Evolutionary conservation across 2,888 invertebrate genomes (phyloP).

Genomic region (Tinea pellionella): DNA sequence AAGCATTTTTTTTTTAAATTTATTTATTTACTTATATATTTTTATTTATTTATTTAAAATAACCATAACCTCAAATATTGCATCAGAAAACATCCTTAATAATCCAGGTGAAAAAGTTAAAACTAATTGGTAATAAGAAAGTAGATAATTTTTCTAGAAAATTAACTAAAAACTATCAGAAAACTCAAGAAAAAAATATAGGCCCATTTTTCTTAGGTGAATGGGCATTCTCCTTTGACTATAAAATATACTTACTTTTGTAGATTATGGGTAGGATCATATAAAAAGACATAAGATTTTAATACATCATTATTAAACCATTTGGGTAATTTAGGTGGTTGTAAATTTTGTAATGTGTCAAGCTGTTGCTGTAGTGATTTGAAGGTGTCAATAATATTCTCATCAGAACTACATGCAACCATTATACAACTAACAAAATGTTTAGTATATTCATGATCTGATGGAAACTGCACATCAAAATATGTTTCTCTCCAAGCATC

Average conservation of each 20-base stretch:
- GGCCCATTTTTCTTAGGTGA: no score
- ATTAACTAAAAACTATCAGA: no score
- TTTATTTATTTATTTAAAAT: no score
- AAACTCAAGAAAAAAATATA: no score
- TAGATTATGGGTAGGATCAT: slow-evolving; percentile 83
- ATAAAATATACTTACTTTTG: slow-evolving; percentile 73
- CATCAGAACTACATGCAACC: slow-evolving; percentile 77
- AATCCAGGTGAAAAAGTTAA: no score
- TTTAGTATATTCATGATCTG: slow-evolving; percentile 96
- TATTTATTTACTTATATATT: no score
- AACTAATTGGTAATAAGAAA: no score
- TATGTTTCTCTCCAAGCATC: slow-evolving; percentile 95
- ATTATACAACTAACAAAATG: slow-evolving; percentile 88
- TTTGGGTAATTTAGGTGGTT: slow-evolving; percentile 83
- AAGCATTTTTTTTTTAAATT: no score
- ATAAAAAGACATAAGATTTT: slow-evolving; percentile 89
- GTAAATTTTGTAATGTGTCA: slow-evolving; percentile 80
- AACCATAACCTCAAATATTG: no score
- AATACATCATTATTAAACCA: slow-evolving; percentile 85
- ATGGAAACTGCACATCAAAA: slow-evolving; percentile 86
- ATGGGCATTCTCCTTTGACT: no score
- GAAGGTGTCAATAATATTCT: slow-evolving; percentile 85
- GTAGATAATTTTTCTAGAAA: no score
- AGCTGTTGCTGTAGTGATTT: slow-evolving; percentile 83
- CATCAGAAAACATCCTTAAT: no score